Percentiles rank a stretch among this genome's conserved stretches.
These are phyloP conservation scores for Camponotus floridanus DNA, from an alignment of 1,140 invertebrate genomes.

Conservation along the genomic window DNA sequence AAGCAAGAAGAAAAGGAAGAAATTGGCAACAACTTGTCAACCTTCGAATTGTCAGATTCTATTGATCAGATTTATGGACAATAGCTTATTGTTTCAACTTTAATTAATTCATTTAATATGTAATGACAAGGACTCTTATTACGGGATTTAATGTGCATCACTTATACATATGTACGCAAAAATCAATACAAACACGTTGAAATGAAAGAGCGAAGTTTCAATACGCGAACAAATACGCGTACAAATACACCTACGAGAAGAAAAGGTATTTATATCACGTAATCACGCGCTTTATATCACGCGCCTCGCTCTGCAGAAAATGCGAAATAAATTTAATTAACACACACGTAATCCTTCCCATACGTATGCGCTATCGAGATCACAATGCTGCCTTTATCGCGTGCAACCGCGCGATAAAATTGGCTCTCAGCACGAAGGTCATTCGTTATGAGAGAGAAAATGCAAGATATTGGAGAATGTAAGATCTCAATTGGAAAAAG, in stretches of 20 bases:
- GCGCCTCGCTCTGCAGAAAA: conserved; percentile 16
- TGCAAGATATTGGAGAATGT: neutral
- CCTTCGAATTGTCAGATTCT: too few relatives aligned
- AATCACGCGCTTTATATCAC: conserved; percentile 31
- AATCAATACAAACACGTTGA: conserved; percentile 19
- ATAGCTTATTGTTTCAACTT: neutral
- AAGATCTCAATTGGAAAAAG: conserved; percentile 40
- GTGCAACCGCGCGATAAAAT: conserved; percentile 19
- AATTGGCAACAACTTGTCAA: too few relatives aligned
- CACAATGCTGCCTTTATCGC: conserved; percentile 41
- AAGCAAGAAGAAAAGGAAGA: too few relatives aligned
- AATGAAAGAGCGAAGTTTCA: conserved; percentile 39
- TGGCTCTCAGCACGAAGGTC: conserved; percentile 26
- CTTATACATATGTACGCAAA: neutral
- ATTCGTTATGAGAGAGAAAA: conserved; percentile 10
- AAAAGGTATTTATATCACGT: conserved; percentile 12
- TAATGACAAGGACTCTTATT: neutral
- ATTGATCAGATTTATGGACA: too few relatives aligned
- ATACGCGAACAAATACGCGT: conserved; percentile 8
- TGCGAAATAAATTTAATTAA: conserved; percentile 43
- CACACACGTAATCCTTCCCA: neutral
- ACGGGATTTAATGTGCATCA: neutral
- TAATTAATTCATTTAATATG: neutral
- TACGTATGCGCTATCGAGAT: neutral
- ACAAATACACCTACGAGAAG: neutral